Evolutionary conservation across 2,888 invertebrate genomes (phyloP).

Genomic region (Graphium colonna): DNA sequence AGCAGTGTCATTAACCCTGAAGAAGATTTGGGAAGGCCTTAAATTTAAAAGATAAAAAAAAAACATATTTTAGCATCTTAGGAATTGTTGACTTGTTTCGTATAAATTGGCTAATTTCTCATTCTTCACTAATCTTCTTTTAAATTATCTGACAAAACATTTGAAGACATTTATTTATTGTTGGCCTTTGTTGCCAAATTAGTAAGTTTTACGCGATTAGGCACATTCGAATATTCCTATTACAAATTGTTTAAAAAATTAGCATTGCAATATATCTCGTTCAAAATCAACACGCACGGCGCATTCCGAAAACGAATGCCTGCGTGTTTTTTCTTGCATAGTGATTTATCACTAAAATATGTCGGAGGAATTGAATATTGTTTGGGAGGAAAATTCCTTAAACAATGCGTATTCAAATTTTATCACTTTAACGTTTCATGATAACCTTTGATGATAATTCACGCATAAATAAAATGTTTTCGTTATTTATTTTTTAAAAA

Average conservation of each 20-base stretch:
- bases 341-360: constrained; percentile 14
- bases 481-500: too few species aligned
- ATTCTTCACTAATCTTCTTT: not conserved
- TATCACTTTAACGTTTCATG: constrained; percentile 5
- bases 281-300: not conserved
- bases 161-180: constrained; percentile 9
- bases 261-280: constrained; percentile 7
- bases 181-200: constrained; percentile 11
- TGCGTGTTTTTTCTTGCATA: constrained; percentile 1
- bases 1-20: not conserved
- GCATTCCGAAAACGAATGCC: not conserved
- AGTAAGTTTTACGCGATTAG: constrained; percentile 3
- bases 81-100: not conserved
- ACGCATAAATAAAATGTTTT: not conserved
- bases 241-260: constrained; percentile 11
- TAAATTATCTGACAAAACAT: not conserved
- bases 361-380: not conserved
- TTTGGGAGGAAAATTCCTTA: constrained; percentile 4
- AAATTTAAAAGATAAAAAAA: not conserved
- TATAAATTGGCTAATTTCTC: not conserved
- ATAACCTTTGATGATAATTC: not conserved
- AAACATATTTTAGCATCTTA: not conserved
- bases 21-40: not conserved
- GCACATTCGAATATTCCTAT: not conserved
- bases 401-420: constrained; percentile 13